Evolutionary conservation across 2,888 invertebrate species (phyloP).

Genomic region (Agriotes lineatus): DNA sequence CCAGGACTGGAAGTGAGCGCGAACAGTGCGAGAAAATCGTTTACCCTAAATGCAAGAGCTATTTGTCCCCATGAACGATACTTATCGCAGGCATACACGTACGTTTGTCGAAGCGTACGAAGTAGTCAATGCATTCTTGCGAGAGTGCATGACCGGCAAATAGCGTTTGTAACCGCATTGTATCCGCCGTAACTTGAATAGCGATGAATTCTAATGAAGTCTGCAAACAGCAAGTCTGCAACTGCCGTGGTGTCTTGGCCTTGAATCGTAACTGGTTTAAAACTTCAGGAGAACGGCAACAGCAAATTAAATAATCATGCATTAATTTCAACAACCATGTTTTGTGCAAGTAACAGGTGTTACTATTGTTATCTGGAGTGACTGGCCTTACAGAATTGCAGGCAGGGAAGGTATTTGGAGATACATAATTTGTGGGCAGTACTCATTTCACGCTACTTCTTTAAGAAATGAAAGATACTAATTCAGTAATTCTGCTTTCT

Average conservation of each 20-base stretch:
- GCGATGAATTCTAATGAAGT: conserved; percentile 48
- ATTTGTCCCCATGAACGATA: background rate
- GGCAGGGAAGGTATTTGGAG: too few species aligned
- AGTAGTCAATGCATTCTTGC: conserved; percentile 37
- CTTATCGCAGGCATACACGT: background rate
- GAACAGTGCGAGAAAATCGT: too few species aligned
- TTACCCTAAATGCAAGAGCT: background rate
- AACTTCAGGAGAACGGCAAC: background rate
- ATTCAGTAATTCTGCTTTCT: too few species aligned
- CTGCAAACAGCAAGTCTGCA: conserved; percentile 33
- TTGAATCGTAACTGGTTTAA: conserved; percentile 38
- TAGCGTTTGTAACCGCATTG: conserved; percentile 45
- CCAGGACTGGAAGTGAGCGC: too few species aligned
- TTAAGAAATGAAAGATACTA: too few species aligned
- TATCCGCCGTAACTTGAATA: conserved; percentile 39
- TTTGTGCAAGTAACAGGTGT: background rate
- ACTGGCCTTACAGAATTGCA: too few species aligned
- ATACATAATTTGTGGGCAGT: too few species aligned
- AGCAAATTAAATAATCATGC: background rate
- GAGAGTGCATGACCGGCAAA: conserved; percentile 45
- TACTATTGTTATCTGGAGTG: background rate
- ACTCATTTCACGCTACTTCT: too few species aligned
- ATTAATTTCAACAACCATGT: conserved; percentile 1
- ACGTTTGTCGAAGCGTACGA: conserved; percentile 12
- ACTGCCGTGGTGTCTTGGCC: conserved; percentile 21